Evolutionary conservation across 1,140 invertebrate species (phyloP).

Genomic region (Anastrepha ludens): DNA sequence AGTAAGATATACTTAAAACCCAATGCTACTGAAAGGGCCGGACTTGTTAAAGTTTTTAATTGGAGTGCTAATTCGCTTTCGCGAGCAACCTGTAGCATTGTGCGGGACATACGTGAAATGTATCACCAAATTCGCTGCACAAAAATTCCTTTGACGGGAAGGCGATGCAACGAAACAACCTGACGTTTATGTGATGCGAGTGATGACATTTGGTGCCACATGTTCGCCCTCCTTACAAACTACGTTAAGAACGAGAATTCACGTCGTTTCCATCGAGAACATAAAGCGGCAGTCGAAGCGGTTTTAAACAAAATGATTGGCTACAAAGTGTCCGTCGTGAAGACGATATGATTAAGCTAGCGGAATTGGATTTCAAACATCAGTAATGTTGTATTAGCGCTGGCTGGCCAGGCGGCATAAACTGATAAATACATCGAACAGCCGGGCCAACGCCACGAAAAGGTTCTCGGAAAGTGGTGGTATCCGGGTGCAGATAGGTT

Average conservation of each 20-base stretch:
- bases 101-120: constrained; percentile 48
- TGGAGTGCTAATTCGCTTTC: constrained; percentile 53
- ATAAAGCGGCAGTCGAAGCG: constrained; percentile 8
- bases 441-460: no score
- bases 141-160: constrained; percentile 52
- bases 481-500: no score
- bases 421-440: no score
- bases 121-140: constrained; percentile 12
- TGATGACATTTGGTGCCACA: constrained; percentile 67
- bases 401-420: no score
- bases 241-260: constrained; percentile 67
- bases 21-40: constrained; percentile 47
- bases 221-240: constrained; percentile 65
- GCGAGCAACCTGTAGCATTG: constrained; percentile 35
- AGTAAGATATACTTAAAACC: background rate
- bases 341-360: constrained; percentile 31
- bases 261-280: constrained; percentile 58
- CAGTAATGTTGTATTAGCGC: background rate
- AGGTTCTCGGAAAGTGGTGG: no score
- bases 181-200: constrained; percentile 65
- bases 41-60: constrained; percentile 20
- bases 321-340: constrained; percentile 28
- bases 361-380: constrained; percentile 52
- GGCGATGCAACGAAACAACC: constrained; percentile 20
- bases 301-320: constrained; percentile 51